These are phyloP conservation scores for Teleopsis dalmanni DNA, from an alignment of 1,140 invertebrate species.

Conservation along the genomic window DNA sequence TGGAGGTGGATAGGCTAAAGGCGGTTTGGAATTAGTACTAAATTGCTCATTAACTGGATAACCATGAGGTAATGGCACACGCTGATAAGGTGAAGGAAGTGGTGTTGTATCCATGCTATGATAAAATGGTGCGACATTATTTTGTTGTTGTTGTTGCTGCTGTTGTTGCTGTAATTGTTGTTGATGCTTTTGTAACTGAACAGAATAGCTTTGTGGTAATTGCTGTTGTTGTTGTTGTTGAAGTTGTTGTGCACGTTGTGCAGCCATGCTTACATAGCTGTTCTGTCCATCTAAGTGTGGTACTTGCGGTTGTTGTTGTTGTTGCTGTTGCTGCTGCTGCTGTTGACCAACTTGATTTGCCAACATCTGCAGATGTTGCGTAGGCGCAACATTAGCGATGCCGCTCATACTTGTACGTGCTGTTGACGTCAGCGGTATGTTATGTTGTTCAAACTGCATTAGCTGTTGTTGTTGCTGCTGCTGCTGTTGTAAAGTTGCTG, in stretches of 20 bases:
- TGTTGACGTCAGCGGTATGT: neutral
- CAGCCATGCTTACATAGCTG: slow-evolving; percentile 6
- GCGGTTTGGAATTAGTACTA: neutral
- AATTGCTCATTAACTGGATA: slow-evolving; percentile 31
- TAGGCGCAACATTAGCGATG: slow-evolving; percentile 20
- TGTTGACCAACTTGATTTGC: slow-evolving; percentile 11
- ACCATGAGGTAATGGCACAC: slow-evolving; percentile 50
- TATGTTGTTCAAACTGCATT: neutral
- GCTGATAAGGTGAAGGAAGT: slow-evolving; percentile 48
- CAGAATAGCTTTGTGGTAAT: slow-evolving; percentile 27
- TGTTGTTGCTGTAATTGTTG: slow-evolving; percentile 30
- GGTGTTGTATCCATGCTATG: slow-evolving; percentile 16
- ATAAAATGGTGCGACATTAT: slow-evolving; percentile 42
- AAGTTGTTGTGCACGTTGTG: neutral
- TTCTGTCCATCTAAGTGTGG: slow-evolving; percentile 15
- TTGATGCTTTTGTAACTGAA: slow-evolving; percentile 30
- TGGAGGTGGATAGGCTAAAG: neutral
- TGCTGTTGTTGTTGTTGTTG: slow-evolving; percentile 15
- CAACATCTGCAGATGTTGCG: slow-evolving; percentile 22
- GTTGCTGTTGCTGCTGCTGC: slow-evolving; percentile 25
- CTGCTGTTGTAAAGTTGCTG: neutral
- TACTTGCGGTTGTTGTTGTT: slow-evolving; percentile 25
- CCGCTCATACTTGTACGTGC: slow-evolving; percentile 35
- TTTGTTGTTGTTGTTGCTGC: slow-evolving; percentile 29
- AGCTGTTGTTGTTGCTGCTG: slow-evolving; percentile 10